phyloP scores from a whole-genome alignment of 2,113 vertebrate genomes.

The Phalacrocorax aristotelis region DNA sequence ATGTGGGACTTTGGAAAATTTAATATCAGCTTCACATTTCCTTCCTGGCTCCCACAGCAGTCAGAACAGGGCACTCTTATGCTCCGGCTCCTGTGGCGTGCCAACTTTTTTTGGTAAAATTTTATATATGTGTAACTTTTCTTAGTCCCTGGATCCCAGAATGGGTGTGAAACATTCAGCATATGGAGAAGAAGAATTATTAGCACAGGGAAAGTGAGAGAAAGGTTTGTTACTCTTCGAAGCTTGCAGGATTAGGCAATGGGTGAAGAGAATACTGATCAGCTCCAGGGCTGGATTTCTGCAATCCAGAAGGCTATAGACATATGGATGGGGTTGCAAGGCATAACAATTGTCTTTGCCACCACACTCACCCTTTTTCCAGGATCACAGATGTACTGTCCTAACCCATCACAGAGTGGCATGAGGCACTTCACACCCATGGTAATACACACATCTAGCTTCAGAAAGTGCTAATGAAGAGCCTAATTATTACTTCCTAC shows the following conservation, averaged over 20 bases:
- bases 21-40: background rate
- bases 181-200: slow-evolving; percentile 55
- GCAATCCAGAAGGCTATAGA: background rate
- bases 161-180: slow-evolving; percentile 26
- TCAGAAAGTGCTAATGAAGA: background rate
- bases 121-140: background rate
- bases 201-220: background rate
- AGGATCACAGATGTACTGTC: background rate
- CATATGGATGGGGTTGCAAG: background rate
- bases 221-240: background rate
- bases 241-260: background rate
- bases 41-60: background rate
- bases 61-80: background rate
- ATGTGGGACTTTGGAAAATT: background rate
- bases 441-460: background rate
- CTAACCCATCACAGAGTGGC: background rate
- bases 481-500: background rate
- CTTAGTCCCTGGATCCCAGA: slow-evolving; percentile 3
- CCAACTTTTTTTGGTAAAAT: background rate
- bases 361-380: background rate
- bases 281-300: background rate
- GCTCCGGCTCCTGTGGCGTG: background rate
- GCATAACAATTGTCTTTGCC: background rate
- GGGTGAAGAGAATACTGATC: background rate
- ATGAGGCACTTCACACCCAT: background rate